Base-by-base conservation (phyloP, 2,113 vertebrate genomes). In the Rhinoderma darwinii region DNA sequence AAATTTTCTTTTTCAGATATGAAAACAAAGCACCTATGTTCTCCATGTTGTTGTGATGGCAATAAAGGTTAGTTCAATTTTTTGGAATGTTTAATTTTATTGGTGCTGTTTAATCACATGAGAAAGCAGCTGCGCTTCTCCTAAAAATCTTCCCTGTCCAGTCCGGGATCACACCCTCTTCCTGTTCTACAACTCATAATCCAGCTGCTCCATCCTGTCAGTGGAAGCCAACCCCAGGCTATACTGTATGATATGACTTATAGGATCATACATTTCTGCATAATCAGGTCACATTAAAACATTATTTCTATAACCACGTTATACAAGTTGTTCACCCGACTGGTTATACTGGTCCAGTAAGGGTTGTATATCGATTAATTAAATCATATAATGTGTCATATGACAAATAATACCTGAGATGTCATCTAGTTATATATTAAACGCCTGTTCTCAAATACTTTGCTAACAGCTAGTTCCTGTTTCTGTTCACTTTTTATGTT, bases 1-100 rank as follows among this genome's bases (percentile, higher is more conserved):
- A 27, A 15, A 17, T 27, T 39, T 86, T 68, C 4, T 66, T 8
- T 86, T 86, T 61, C 44, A 86, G 84, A 78, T 47, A 10, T 7
- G 10, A 47, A 14, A 35, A 32, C 32, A 37, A 77, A 66, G 61
- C 43, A 66, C 5, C 41, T 0, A 4, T 15, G 32, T 17, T 17
- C 20, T n/a, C 30, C 27, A 11, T 79, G 75, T 50, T 51, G n/a
- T 22, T 50, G 74, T 35, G 30, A 35, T 8, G 27, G 17, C n/a
- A 56, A 39, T n/a, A 70, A 51, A 79, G 84, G 84, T 86, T 7
- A 80, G 84, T 80, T 35, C 7, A 44, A n/a, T 44, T 20, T 51
- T 30, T 32, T 35, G 12, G n/a, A 20, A 18, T 30, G 25, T 47
- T 30, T 50, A 7, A 22, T 18, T 37, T 37, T 72, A 20, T 72